Conservation (phyloP, 2,888 invertebrate genomes). For the Choristoneura rosaceana region DNA sequence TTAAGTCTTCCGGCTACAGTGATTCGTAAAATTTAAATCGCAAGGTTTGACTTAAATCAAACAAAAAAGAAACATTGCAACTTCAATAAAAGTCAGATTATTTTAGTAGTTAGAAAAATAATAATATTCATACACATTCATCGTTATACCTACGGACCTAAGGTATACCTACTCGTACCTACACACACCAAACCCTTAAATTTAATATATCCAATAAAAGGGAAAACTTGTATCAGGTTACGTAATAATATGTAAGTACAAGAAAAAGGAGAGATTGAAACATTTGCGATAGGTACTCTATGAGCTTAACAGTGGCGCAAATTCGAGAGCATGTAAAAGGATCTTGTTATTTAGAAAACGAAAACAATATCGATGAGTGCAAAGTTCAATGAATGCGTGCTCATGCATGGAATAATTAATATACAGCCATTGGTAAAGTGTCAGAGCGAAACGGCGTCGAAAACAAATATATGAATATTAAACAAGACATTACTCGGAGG, state of each 20-base stretch:
- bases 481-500: constrained; percentile 65
- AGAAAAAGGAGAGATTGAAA: background rate
- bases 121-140: too few relatives aligned
- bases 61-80: too few relatives aligned
- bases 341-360: constrained; percentile 42
- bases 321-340: constrained; percentile 36
- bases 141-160: too few relatives aligned
- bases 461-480: constrained; percentile 82
- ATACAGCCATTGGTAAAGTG: constrained; percentile 71
- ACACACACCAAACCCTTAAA: too few relatives aligned
- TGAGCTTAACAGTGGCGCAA: background rate
- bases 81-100: too few relatives aligned
- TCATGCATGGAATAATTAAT: constrained; percentile 74
- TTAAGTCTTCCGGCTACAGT: too few relatives aligned
- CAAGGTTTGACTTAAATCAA: too few relatives aligned
- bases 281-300: background rate
- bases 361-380: constrained; percentile 44
- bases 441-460: constrained; percentile 66
- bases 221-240: too few relatives aligned
- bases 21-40: too few relatives aligned
- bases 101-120: too few relatives aligned
- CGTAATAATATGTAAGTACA: background rate
- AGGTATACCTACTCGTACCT: too few relatives aligned
- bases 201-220: too few relatives aligned
- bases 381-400: constrained; percentile 64